Evolutionary conservation across 2,888 invertebrate genomes (phyloP).

Genomic region (Rhodophaea formosa): DNA sequence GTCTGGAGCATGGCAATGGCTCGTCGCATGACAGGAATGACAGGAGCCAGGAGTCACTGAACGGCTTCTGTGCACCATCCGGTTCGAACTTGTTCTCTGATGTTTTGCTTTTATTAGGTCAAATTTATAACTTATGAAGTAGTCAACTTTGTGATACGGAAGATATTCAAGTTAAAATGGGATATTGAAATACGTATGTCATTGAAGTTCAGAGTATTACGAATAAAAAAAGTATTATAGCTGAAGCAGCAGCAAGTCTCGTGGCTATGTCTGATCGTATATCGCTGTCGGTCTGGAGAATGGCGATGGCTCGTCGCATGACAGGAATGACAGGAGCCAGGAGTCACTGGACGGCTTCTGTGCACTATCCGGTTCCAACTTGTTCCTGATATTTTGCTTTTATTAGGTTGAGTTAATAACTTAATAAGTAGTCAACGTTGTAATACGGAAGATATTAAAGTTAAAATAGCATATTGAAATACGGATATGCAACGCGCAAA

Average conservation of each 20-base stretch:
- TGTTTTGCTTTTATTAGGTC: not conserved
- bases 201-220: not conserved
- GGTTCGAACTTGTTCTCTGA: slow-evolving; percentile 15
- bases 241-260: not conserved
- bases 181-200: no score
- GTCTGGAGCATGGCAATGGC: slow-evolving; percentile 41
- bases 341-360: slow-evolving; percentile 37
- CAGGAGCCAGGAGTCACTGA: slow-evolving; percentile 32
- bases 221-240: not conserved
- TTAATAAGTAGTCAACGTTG: not conserved
- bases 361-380: slow-evolving; percentile 33
- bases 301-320: slow-evolving; percentile 47
- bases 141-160: no score
- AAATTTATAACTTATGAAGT: not conserved
- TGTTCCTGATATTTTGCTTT: slow-evolving; percentile 2
- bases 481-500: no score
- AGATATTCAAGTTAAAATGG: no score
- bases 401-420: not conserved
- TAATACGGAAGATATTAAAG: no score
- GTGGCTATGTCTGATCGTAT: slow-evolving; percentile 26
- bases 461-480: no score
- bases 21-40: slow-evolving; percentile 52
- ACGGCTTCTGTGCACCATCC: slow-evolving; percentile 42
- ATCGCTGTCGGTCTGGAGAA: slow-evolving; percentile 47
- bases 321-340: slow-evolving; percentile 46